Evolutionary conservation across 2,113 vertebrate genomes (phyloP).

Genomic region (Empidonax alnorum): DNA sequence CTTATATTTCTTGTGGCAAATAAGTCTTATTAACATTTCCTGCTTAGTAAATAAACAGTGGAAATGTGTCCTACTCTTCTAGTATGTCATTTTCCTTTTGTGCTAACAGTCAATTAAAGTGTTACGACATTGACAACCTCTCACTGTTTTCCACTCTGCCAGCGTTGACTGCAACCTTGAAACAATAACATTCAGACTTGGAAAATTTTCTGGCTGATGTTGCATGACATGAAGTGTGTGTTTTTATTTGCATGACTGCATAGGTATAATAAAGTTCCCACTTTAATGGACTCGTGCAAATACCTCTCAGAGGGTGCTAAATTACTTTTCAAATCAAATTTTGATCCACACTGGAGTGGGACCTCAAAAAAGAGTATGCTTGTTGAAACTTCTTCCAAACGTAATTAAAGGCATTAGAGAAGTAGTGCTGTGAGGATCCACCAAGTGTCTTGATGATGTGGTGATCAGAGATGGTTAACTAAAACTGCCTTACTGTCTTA

Average conservation of each 20-base stretch:
- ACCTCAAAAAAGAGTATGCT: neutral
- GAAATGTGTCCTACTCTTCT: neutral
- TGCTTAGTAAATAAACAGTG: constrained; percentile 24
- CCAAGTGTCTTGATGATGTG: neutral
- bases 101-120: constrained; percentile 41
- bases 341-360: neutral
- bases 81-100: neutral
- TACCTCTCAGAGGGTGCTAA: neutral
- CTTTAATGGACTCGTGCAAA: constrained; percentile 27
- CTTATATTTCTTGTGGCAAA: neutral
- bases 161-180: constrained; percentile 1
- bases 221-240: constrained; percentile 1
- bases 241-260: constrained; percentile 47
- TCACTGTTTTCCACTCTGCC: constrained; percentile 9
- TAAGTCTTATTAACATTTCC: constrained; percentile 9
- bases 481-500: neutral
- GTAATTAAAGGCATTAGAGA: neutral
- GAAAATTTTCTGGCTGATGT: constrained; percentile 25
- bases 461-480: neutral
- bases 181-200: constrained; percentile 23
- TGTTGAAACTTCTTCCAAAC: neutral
- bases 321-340: constrained; percentile 2
- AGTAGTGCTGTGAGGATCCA: neutral
- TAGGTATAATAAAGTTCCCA: constrained; percentile 35
- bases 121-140: neutral